These are phyloP conservation scores for Euwallacea similis DNA, from an alignment of 1,140 invertebrate genomes.

Conservation along the genomic window DNA sequence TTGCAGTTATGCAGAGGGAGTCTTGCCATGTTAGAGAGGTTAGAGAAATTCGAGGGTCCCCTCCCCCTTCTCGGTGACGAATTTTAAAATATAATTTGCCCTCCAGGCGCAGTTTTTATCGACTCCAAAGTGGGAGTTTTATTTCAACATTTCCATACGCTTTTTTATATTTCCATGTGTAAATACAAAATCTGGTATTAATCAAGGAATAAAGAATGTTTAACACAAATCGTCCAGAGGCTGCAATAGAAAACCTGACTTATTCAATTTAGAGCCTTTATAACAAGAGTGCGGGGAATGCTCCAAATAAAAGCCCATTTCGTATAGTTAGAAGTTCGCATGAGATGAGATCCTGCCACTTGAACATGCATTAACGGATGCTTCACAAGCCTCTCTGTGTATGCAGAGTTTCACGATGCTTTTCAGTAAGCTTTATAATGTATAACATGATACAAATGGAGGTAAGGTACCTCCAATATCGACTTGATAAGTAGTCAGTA, in stretches of 20 bases:
- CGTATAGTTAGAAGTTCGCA: conserved; percentile 29
- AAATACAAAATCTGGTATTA: neutral
- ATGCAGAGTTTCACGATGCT: conserved; percentile 34
- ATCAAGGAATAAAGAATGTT: neutral
- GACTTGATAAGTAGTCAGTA: too few relatives aligned
- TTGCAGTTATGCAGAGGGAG: conserved; percentile 20
- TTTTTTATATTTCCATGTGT: too few relatives aligned
- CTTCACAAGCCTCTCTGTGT: conserved; percentile 27
- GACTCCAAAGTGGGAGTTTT: too few relatives aligned
- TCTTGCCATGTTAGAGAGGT: too few relatives aligned
- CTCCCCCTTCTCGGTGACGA: too few relatives aligned
- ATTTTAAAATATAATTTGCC: too few relatives aligned
- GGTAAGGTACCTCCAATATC: too few relatives aligned
- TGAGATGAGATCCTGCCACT: conserved; percentile 38
- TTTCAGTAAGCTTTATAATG: conserved; percentile 25
- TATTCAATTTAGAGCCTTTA: conserved; percentile 35
- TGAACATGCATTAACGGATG: conserved; percentile 38
- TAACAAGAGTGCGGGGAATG: conserved; percentile 21
- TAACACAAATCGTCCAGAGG: too few relatives aligned
- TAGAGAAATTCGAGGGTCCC: too few relatives aligned
- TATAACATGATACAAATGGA: too few relatives aligned
- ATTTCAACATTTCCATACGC: too few relatives aligned
- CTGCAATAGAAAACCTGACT: conserved; percentile 7
- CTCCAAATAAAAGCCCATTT: conserved; percentile 31
- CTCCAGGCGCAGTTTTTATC: too few relatives aligned